phyloP scores from a whole-genome alignment of 2,113 vertebrate genomes.

The Spea bombifrons region DNA sequence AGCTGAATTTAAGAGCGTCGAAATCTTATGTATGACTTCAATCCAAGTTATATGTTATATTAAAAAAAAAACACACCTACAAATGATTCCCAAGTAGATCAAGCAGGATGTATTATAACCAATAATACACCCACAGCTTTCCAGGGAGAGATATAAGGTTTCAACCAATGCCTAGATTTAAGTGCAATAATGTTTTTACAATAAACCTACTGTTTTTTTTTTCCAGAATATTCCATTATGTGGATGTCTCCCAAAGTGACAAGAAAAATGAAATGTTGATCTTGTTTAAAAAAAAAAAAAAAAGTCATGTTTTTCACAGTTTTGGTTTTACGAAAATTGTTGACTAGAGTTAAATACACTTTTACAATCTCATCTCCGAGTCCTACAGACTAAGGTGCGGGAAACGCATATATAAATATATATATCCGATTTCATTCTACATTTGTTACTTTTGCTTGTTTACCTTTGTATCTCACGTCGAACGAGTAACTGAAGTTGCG shows the following conservation, averaged over 20 bases:
- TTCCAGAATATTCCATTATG: background rate
- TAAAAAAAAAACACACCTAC: background rate
- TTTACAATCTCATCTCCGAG: background rate
- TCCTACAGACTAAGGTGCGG: background rate
- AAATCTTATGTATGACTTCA: background rate
- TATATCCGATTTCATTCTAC: background rate
- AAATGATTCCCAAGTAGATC: background rate
- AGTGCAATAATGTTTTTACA: conserved; percentile 3
- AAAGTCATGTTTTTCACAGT: background rate
- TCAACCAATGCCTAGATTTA: background rate
- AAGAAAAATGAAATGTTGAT: conserved; percentile 31
- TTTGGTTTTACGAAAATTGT: background rate
- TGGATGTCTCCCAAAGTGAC: conserved; percentile 18
- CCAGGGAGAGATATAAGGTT: conserved; percentile 1
- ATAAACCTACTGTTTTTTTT: conserved; percentile 13
- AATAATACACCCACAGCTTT: background rate
- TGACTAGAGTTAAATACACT: background rate
- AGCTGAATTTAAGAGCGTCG: background rate
- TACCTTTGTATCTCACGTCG: background rate
- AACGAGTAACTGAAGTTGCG: background rate
- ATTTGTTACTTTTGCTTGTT: background rate
- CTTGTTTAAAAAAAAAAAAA: background rate
- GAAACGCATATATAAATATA: background rate
- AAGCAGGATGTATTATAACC: background rate
- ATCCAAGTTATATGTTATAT: background rate